Conservation (phyloP, 2,888 invertebrate species). For the Pammene aurita region DNA sequence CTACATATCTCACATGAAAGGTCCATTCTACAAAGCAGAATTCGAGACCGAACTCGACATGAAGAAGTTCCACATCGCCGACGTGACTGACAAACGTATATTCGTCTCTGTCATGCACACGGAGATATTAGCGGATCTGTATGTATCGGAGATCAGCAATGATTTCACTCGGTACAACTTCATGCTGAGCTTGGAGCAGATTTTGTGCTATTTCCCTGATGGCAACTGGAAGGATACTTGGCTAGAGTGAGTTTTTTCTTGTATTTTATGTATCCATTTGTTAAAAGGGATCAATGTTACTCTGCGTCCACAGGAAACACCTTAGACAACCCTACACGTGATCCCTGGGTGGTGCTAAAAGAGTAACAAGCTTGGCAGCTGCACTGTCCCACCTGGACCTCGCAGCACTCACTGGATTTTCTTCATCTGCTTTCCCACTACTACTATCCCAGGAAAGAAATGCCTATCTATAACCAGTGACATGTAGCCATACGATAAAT, state of each 20-base stretch:
- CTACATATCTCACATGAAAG: slow-evolving; percentile 89
- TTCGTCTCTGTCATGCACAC: slow-evolving; percentile 93
- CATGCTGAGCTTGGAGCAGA: slow-evolving; percentile 89
- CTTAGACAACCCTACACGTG: too few relatives aligned
- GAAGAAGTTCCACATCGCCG: slow-evolving; percentile 90
- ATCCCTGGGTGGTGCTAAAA: too few relatives aligned
- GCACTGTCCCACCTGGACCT: too few relatives aligned
- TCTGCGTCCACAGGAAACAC: too few relatives aligned
- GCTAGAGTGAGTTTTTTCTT: slow-evolving; percentile 86
- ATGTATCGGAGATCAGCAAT: slow-evolving; percentile 88
- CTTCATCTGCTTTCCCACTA: too few relatives aligned
- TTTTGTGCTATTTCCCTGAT: slow-evolving; percentile 93
- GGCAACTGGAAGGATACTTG: slow-evolving; percentile 91
- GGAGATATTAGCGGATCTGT: slow-evolving; percentile 88
- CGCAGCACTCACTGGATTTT: too few relatives aligned
- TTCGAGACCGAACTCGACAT: slow-evolving; percentile 88
- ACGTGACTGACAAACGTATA: slow-evolving; percentile 90
- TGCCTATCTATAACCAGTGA: too few relatives aligned
- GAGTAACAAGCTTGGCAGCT: too few relatives aligned
- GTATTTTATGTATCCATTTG: background rate
- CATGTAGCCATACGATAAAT: too few relatives aligned
- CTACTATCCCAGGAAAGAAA: too few relatives aligned
- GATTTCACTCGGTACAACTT: slow-evolving; percentile 87
- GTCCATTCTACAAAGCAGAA: slow-evolving; percentile 87
- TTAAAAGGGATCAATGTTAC: background rate